Base-by-base conservation (phyloP, 2,797 vertebrate species). In the Champsocephalus esox region DNA sequence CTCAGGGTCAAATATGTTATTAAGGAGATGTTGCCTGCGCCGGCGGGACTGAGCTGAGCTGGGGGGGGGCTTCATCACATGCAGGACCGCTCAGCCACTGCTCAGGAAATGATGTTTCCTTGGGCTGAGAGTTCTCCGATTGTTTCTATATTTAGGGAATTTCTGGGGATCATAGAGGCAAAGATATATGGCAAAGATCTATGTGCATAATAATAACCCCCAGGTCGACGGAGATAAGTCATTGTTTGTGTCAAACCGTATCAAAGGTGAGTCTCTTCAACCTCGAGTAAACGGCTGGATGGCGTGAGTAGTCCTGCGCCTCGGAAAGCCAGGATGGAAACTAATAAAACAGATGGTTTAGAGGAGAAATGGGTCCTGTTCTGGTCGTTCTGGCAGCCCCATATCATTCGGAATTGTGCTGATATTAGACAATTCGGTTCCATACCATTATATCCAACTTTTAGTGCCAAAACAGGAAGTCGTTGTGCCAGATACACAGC, bases 141-240 rank as follows among this genome's bases (percentile, higher is more conserved):
- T 93, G 88, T 92, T 93, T 87, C 90, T 93, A 92, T 90, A 85
- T 94, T 87, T 88, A 73, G 86, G 52, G 68, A 73, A 90, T 88
- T 90, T 86, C 87, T 73, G 32, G 51, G 84, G 67, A 84, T 90
- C 62, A 80, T 44, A 59, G 13, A 79, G 43, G 24, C 54, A 64
- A 58, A 52, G 21, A 80, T 82, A n/a, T 50, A 21, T 21, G 21
- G 21, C 21, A 21, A 21, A 21, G 21, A 21, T 21, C 21, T 32
- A 65, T 60, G 34, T 62, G 43, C 50, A 56, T 45, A 67, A 72
- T 60, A 78, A 69, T 58, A 58, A 64, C 65, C 61, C 66, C 50
- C 49, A 70, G 67, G 87, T 64, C n/a, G 73, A 69, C 55, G 28
- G 49, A 79, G 69, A 84, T 73, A 73, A 57, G 17, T 41, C n/a